A percentile compares a stretch with the other conserved stretches of the same genome.
These are phyloP conservation scores for Syngnathus floridae DNA, from an alignment of 2,113 vertebrate species.

Conservation along the genomic window DNA sequence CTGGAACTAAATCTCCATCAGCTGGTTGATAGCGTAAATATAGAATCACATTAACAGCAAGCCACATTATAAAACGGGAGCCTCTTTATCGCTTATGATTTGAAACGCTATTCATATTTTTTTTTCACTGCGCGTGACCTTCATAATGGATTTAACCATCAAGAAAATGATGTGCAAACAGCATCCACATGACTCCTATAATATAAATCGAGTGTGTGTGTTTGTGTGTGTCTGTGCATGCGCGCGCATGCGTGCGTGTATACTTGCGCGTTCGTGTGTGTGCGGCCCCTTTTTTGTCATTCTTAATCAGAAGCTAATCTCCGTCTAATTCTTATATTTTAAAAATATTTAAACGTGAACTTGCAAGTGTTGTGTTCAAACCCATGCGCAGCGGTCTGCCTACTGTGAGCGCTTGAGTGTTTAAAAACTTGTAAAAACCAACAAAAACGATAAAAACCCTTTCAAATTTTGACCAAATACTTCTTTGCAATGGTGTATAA, in stretches of 20 bases:
- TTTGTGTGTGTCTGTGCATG: background rate
- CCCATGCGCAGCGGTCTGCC: background rate
- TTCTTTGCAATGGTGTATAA: background rate
- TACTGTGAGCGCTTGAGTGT: background rate
- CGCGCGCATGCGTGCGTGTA: background rate
- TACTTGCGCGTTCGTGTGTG: background rate
- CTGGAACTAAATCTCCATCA: background rate
- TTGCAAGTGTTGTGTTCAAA: background rate
- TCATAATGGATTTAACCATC: conserved; percentile 8
- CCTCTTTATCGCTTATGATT: background rate
- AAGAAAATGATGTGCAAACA: background rate
- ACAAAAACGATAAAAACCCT: background rate
- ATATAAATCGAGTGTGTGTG: background rate
- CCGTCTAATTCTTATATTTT: background rate
- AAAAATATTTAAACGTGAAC: background rate
- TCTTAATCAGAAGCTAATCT: background rate
- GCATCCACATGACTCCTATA: background rate
- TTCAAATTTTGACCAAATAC: background rate
- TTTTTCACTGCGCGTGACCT: background rate
- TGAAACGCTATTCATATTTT: conserved; percentile 1
- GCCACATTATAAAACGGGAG: background rate
- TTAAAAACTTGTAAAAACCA: background rate
- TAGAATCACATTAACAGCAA: background rate
- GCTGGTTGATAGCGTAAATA: background rate
- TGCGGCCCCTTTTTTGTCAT: background rate